A percentile compares a stretch with the other conserved stretches of the same genome.
Conservation (phyloP, 1,140 invertebrate species). For the Apocrypta bakeri region DNA sequence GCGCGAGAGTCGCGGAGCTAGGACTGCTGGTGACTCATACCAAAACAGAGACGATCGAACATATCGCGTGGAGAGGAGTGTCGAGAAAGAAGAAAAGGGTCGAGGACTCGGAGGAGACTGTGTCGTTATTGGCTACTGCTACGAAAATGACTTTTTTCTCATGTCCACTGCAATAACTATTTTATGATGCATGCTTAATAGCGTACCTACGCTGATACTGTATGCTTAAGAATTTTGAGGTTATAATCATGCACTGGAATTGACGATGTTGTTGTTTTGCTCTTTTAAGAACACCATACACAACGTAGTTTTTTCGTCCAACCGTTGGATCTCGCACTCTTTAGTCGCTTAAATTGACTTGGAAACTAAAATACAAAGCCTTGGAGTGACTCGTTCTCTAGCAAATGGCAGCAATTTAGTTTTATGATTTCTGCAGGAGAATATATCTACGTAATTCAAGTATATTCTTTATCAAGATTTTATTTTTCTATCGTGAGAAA, state of each 20-base stretch:
- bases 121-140: neutral
- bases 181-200: too few relatives aligned
- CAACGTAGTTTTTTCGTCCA: too few relatives aligned
- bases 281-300: too few relatives aligned
- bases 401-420: neutral
- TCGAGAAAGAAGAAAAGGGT: neutral
- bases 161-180: too few relatives aligned
- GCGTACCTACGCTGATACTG: too few relatives aligned
- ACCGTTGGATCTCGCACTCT: too few relatives aligned
- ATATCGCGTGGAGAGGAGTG: neutral
- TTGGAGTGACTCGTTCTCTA: neutral
- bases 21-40: neutral
- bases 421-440: neutral
- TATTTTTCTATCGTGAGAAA: neutral
- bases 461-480: neutral
- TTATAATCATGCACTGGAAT: too few relatives aligned
- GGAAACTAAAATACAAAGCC: neutral
- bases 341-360: neutral
- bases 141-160: neutral
- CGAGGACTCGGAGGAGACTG: neutral
- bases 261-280: too few relatives aligned
- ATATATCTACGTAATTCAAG: neutral
- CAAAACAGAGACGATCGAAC: slow-evolving; percentile 5
- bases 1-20: neutral
- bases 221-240: too few relatives aligned